These are phyloP conservation scores for Andrena minutula DNA, from an alignment of 2,888 invertebrate species.

Conservation along the genomic window DNA sequence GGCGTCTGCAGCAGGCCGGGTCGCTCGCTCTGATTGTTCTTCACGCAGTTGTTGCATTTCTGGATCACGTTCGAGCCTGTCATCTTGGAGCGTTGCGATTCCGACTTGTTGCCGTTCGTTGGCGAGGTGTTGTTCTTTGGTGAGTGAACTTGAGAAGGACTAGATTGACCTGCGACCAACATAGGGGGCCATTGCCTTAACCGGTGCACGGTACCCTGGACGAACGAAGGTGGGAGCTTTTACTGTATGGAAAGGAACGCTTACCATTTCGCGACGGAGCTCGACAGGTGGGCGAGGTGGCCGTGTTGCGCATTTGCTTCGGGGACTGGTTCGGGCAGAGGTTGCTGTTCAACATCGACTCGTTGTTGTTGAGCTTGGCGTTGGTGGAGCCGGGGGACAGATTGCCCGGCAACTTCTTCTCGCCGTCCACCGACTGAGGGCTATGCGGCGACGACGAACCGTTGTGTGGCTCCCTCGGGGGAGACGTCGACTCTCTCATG, in stretches of 20 bases:
- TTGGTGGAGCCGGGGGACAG: slow-evolving; percentile 74
- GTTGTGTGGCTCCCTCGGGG: slow-evolving; percentile 85
- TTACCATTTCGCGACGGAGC: slow-evolving; percentile 80
- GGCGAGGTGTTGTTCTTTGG: slow-evolving; percentile 79
- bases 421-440: slow-evolving; percentile 75
- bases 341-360: slow-evolving; percentile 82
- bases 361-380: slow-evolving; percentile 81
- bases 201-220: neutral
- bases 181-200: neutral
- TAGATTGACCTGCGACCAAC: slow-evolving; percentile 77
- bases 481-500: slow-evolving; percentile 92
- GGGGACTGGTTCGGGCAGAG: slow-evolving; percentile 78
- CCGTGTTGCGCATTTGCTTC: slow-evolving; percentile 81
- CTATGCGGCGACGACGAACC: slow-evolving; percentile 78
- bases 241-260: neutral
- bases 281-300: slow-evolving; percentile 82
- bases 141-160: slow-evolving; percentile 80
- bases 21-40: slow-evolving; percentile 81
- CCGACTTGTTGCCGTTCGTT: slow-evolving; percentile 75
- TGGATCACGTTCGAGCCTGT: slow-evolving; percentile 66
- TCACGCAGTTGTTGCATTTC: slow-evolving; percentile 82
- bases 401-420: slow-evolving; percentile 70
- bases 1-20: slow-evolving; percentile 82
- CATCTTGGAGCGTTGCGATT: slow-evolving; percentile 74
- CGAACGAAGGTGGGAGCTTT: neutral